These are phyloP conservation scores for Meganola albula DNA, from an alignment of 2,888 invertebrate species.

Conservation along the genomic window DNA sequence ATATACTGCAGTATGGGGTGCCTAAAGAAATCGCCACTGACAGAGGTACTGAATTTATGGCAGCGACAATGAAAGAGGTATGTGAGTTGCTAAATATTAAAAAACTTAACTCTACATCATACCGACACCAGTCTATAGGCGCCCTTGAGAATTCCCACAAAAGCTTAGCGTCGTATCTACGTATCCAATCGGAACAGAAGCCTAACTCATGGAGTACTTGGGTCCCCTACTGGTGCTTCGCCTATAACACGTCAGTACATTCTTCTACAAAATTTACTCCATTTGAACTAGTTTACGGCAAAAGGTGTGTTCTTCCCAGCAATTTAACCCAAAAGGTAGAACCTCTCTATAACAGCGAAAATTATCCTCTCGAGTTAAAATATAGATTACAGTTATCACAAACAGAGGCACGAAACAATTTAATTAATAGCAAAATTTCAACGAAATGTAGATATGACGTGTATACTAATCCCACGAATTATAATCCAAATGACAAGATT, in stretches of 20 bases:
- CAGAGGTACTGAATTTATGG: slow-evolving; percentile 10
- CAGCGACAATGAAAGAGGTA: slow-evolving; percentile 7
- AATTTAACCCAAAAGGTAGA: slow-evolving; percentile 15
- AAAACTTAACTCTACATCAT: neutral
- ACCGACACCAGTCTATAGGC: slow-evolving; percentile 1
- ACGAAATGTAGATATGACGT: slow-evolving; percentile 12
- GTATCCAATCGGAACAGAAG: slow-evolving; percentile 7
- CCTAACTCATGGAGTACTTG: slow-evolving; percentile 18
- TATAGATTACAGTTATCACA: slow-evolving; percentile 16
- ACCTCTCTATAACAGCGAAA: slow-evolving; percentile 13
- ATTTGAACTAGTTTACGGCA: slow-evolving; percentile 19
- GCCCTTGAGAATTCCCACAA: slow-evolving; percentile 1
- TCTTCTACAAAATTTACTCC: slow-evolving; percentile 13
- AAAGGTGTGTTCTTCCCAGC: slow-evolving; percentile 14
- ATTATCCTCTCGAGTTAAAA: slow-evolving; percentile 16
- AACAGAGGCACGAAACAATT: slow-evolving; percentile 17
- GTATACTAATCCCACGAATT: slow-evolving; percentile 11
- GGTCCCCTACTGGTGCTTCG: slow-evolving; percentile 22
- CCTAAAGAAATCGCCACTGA: slow-evolving; percentile 7
- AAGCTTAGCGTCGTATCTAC: neutral
- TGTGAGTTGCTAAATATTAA: slow-evolving; percentile 14
- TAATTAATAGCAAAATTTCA: slow-evolving; percentile 10
- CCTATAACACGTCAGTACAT: slow-evolving; percentile 17
- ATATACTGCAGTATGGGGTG: neutral
- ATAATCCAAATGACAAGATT: slow-evolving; percentile 14